phyloP scores from a whole-genome alignment of 2,888 invertebrate genomes.

The Phoronis australis region DNA sequence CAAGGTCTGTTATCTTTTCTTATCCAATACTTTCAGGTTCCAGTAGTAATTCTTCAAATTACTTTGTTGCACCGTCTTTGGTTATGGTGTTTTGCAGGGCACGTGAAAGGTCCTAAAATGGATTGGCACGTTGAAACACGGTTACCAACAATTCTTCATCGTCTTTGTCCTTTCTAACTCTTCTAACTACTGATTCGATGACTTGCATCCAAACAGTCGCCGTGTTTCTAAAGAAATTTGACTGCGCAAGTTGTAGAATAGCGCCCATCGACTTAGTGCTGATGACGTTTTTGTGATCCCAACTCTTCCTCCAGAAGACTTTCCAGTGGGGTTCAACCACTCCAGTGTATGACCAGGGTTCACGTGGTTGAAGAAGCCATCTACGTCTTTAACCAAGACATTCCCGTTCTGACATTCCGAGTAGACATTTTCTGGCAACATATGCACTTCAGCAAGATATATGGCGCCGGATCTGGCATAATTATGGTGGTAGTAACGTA shows the following conservation, averaged over 20 bases:
- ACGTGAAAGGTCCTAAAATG: too few relatives aligned
- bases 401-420: conserved; percentile 4
- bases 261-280: conserved; percentile 9
- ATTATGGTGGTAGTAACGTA: conserved; percentile 3
- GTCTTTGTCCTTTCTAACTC: too few relatives aligned
- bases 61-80: too few relatives aligned
- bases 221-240: too few relatives aligned
- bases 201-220: too few relatives aligned
- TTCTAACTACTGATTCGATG: too few relatives aligned
- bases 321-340: conserved; percentile 7
- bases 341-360: conserved; percentile 8
- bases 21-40: too few relatives aligned
- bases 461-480: conserved; percentile 5
- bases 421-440: conserved; percentile 2
- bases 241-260: conserved; percentile 11
- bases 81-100: too few relatives aligned
- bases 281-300: conserved; percentile 8
- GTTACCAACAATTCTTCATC: too few relatives aligned
- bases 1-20: too few relatives aligned
- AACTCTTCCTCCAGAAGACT: conserved; percentile 7
- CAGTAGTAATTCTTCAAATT: too few relatives aligned
- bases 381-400: conserved; percentile 4
- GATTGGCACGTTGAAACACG: too few relatives aligned
- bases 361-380: conserved; percentile 7
- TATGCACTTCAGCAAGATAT: conserved; percentile 3